Base-by-base conservation (phyloP, 2,888 invertebrate species). In the Lasioglossum lativentre region DNA sequence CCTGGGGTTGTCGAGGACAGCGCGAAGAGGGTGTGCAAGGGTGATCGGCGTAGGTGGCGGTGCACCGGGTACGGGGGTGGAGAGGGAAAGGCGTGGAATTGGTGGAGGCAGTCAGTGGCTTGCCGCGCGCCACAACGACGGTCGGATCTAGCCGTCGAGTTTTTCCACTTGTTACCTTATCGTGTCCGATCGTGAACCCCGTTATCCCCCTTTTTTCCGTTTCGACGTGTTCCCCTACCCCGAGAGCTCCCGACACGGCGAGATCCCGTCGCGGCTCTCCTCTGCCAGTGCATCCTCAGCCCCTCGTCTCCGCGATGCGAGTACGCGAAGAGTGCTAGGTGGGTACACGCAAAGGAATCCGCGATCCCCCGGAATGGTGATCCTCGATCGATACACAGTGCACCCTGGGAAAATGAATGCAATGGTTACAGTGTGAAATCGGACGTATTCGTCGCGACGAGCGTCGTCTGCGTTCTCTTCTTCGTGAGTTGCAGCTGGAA, bases 111-210 rank as follows among this genome's bases (percentile, higher is more conserved):
- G 94, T 94, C 94, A 94, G 93, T 94, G 94, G 94, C 93, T 93
- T 93, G 94, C 92, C 93, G 94, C 93, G 94, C 94, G 94, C 93
- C 94, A 94, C 94, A 93, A 93, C 92, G 94, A 93, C 87, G 82
- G 88, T 68, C 84, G 83, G 88, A 87, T 88, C 83, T 83, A 80
- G 72, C 73, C 88, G 86, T 85, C 82, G 84, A 85, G 80, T 89
- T 90, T 87, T 91, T 88, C 87, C 84, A 91, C 88, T 89, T 89
- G 87, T 85, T 88, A 85, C 42, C 75, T 78, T 81, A 75, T 82
- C 86, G 78, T 78, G 71, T 72, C 72, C 52, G 78, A 59, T 77
- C 63, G 42, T 38, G 38, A 52, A 14, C 68, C 19, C 23, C 45
- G 47, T 16, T 38, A 56, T 45, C 45, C 47, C 30, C 63, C 5